Evolutionary conservation across 2,888 invertebrate species (phyloP).

Genomic region (Ophioninae sp.): DNA sequence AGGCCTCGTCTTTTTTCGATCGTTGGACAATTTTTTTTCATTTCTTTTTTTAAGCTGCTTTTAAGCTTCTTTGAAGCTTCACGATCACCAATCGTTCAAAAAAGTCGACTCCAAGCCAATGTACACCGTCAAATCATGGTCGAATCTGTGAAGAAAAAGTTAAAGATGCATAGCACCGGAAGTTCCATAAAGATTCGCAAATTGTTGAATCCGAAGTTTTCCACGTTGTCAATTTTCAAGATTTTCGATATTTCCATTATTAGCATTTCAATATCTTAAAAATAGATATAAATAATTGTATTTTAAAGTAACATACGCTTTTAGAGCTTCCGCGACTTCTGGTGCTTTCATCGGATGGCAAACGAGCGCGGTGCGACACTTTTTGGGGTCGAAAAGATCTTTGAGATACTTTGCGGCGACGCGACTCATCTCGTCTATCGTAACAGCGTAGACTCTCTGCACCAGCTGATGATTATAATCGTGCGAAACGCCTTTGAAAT

Average conservation of each 20-base stretch:
- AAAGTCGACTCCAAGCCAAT: conserved; percentile 86
- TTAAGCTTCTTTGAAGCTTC: neutral
- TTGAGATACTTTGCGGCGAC: conserved; percentile 89
- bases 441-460: conserved; percentile 85
- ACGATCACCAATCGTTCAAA: conserved; percentile 82
- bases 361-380: conserved; percentile 87
- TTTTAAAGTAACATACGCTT: conserved; percentile 82
- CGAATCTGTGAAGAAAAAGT: conserved; percentile 82
- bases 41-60: neutral
- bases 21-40: conserved; percentile 27
- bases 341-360: conserved; percentile 90
- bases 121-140: conserved; percentile 83
- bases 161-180: neutral
- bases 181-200: conserved; percentile 8
- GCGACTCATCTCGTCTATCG: conserved; percentile 84
- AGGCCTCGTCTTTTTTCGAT: conserved; percentile 19
- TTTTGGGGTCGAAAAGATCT: conserved; percentile 85
- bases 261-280: neutral
- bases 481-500: conserved; percentile 86
- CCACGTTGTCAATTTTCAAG: neutral
- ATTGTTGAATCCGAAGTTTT: neutral
- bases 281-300: neutral
- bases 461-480: conserved; percentile 88
- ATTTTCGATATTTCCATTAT: neutral
- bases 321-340: conserved; percentile 86